These are phyloP conservation scores for Polypedilum vanderplanki DNA, from an alignment of 1,140 invertebrate genomes.

Conservation along the genomic window DNA sequence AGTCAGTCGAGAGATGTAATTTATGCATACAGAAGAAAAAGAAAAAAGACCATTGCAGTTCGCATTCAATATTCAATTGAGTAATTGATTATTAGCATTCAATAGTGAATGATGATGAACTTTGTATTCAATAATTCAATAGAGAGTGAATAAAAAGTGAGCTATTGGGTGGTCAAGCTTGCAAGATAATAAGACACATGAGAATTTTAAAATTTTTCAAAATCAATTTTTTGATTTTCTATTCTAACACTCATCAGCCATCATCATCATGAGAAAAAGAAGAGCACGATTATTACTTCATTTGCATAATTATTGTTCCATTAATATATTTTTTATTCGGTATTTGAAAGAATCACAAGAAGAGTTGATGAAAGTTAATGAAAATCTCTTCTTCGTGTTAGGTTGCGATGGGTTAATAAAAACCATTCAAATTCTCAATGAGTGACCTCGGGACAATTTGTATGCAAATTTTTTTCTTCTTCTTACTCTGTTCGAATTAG, in stretches of 20 bases:
- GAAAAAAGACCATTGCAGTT: neutral
- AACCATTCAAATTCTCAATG: conserved; percentile 4
- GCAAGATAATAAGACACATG: too few relatives aligned
- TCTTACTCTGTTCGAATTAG: neutral
- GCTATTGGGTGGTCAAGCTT: neutral
- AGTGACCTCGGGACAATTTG: conserved; percentile 2
- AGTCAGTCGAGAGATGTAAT: too few relatives aligned
- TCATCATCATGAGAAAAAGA: neutral
- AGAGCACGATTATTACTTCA: conserved; percentile 3
- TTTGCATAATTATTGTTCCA: conserved; percentile 28
- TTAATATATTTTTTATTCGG: conserved; percentile 18
- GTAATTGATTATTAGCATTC: conserved; percentile 29
- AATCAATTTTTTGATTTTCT: too few relatives aligned
- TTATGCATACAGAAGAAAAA: neutral
- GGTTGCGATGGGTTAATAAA: neutral
- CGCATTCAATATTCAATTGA: conserved; percentile 21
- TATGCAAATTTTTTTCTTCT: conserved; percentile 2
- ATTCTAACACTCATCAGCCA: neutral
- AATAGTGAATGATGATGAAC: conserved; percentile 22
- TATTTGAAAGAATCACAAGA: neutral
- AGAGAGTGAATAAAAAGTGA: too few relatives aligned
- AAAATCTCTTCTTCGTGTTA: neutral
- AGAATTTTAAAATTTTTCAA: too few relatives aligned
- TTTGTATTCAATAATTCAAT: neutral
- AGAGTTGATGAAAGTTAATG: neutral